A percentile compares a stretch with the other conserved stretches of the same genome.
Evolutionary conservation across 1,140 invertebrate genomes (phyloP).

Genomic region (Papilio aristodemus): DNA sequence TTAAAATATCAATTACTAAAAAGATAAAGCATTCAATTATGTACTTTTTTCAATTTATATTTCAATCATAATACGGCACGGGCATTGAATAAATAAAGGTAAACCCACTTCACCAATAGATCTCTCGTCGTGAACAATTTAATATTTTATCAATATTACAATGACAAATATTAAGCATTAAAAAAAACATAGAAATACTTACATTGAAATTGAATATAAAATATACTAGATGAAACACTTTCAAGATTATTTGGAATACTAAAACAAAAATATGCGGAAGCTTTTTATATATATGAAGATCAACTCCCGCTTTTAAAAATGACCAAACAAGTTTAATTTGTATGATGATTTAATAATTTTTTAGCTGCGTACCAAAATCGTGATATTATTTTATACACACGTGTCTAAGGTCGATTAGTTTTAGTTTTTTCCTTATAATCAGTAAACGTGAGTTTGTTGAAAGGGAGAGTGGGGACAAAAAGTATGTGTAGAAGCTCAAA

Average conservation of each 20-base stretch:
- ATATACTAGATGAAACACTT: not conserved
- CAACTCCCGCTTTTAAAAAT: not conserved
- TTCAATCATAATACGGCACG: too few species aligned
- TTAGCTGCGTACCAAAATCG: not conserved
- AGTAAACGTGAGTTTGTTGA: too few species aligned
- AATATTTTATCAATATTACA: too few species aligned
- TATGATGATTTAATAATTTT: not conserved
- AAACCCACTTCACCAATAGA: too few species aligned
- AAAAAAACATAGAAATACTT: not conserved
- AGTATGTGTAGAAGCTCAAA: too few species aligned
- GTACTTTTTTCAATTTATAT: too few species aligned
- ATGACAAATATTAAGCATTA: too few species aligned
- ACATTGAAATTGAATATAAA: not conserved
- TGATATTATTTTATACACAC: not conserved
- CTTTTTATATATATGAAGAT: conserved; percentile 12
- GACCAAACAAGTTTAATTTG: not conserved
- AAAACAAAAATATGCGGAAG: not conserved
- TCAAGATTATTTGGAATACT: not conserved
- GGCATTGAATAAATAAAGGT: too few species aligned
- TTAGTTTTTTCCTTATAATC: not conserved
- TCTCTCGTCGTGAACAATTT: too few species aligned
- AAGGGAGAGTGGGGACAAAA: too few species aligned
- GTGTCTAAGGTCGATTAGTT: not conserved
- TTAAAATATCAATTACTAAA: not conserved
- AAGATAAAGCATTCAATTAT: too few species aligned